Percentiles rank a stretch among this genome's conserved stretches.
Evolutionary conservation across 2,888 invertebrate species (phyloP).

Genomic region (Allacma fusca): DNA sequence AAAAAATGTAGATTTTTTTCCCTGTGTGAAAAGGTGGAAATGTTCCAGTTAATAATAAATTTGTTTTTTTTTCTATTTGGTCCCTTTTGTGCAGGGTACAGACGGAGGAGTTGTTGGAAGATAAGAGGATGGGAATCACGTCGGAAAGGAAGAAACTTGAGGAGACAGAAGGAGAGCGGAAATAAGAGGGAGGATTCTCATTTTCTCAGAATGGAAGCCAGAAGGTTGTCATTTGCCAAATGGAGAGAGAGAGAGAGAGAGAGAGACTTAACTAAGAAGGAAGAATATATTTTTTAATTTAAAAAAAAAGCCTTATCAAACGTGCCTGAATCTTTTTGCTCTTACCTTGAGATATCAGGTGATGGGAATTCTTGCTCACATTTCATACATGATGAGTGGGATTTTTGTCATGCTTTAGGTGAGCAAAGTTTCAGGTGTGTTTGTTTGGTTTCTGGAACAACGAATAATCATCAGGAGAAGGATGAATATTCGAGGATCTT

Average conservation of each 20-base stretch:
- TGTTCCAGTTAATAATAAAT: too few relatives aligned
- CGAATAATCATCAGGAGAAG: neutral
- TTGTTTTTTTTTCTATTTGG: too few relatives aligned
- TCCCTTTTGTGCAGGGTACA: too few relatives aligned
- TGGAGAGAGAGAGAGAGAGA: neutral
- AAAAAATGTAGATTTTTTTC: slow-evolving; percentile 4
- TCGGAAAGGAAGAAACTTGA: too few relatives aligned
- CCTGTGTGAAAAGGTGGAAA: neutral
- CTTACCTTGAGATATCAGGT: slow-evolving; percentile 26
- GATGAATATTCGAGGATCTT: neutral
- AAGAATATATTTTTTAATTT: neutral
- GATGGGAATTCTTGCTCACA: slow-evolving; percentile 16
- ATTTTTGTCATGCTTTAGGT: slow-evolving; percentile 26
- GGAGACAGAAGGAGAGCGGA: slow-evolving; percentile 22
- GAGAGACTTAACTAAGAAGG: neutral
- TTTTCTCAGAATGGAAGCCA: neutral
- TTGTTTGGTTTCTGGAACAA: slow-evolving; percentile 24
- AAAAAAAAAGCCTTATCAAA: slow-evolving; percentile 25
- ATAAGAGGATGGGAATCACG: neutral
- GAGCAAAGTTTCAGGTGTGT: slow-evolving; percentile 49
- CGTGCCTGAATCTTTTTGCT: slow-evolving; percentile 47
- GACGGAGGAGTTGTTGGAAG: neutral
- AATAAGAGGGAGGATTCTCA: neutral
- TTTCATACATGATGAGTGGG: neutral
- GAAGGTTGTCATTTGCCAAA: neutral